These are phyloP conservation scores for Oreortyx pictus DNA, from an alignment of 2,797 vertebrate genomes.

Conservation along the genomic window DNA sequence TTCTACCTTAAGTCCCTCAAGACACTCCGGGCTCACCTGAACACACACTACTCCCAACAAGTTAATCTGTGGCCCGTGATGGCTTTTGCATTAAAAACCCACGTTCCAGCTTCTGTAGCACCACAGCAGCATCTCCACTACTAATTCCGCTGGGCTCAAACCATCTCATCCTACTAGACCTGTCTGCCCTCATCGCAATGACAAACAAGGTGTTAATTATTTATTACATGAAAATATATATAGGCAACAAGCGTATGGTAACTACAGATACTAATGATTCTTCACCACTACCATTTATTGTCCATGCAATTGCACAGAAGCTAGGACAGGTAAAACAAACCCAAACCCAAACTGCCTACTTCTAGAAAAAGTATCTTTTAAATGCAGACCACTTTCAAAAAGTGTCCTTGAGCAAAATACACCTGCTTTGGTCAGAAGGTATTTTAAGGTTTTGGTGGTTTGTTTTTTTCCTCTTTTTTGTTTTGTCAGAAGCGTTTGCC, in stretches of 20 bases:
- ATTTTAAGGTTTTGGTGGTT: neutral
- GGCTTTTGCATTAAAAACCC: neutral
- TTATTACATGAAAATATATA: neutral
- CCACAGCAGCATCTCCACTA: neutral
- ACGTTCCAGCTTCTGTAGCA: neutral
- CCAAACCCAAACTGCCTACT: fast-evolving
- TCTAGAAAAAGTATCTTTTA: neutral
- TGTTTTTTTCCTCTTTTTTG: neutral
- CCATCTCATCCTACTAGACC: neutral
- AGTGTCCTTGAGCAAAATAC: neutral
- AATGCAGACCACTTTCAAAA: neutral
- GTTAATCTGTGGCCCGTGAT: fast-evolving
- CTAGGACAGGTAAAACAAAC: neutral
- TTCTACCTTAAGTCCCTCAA: neutral
- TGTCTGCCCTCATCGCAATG: neutral
- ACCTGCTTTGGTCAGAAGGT: neutral
- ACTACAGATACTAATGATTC: neutral
- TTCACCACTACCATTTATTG: fast-evolving
- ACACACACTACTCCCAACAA: neutral
- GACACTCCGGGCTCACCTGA: fast-evolving
- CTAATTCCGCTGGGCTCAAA: neutral
- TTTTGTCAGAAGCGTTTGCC: neutral
- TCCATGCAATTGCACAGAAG: neutral
- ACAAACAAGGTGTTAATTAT: neutral
- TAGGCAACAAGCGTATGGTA: neutral